Percentiles rank a stretch among this genome's conserved stretches.
Conservation (phyloP, 1,140 invertebrate genomes). For the Wiebesia pumilae region DNA sequence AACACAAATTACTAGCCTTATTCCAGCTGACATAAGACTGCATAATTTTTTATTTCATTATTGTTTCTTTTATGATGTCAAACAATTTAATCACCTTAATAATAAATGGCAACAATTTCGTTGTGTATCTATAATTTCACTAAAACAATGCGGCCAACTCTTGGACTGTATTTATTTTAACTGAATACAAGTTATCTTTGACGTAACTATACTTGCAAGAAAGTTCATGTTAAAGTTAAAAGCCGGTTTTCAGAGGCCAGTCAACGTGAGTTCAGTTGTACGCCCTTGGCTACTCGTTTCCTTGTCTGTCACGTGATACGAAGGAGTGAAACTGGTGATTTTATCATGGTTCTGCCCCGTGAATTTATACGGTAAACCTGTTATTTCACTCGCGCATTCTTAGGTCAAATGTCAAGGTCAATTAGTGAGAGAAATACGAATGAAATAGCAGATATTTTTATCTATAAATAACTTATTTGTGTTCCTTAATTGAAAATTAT, state of each 20-base stretch:
- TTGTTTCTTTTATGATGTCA: not conserved
- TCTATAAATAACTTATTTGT: no score
- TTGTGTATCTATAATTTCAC: not conserved
- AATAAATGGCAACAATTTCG: not conserved
- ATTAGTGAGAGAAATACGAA: not conserved
- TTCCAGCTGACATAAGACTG: not conserved
- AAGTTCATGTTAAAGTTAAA: not conserved
- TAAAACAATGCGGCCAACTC: not conserved
- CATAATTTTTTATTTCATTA: not conserved
- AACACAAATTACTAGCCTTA: no score
- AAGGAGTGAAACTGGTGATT: not conserved
- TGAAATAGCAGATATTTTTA: no score
- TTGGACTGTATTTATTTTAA: not conserved
- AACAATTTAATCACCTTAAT: not conserved
- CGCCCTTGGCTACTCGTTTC: not conserved
- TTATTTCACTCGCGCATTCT: not conserved
- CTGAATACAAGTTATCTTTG: not conserved
- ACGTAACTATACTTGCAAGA: not conserved
- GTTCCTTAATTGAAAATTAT: no score
- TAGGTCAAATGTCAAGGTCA: not conserved
- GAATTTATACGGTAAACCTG: not conserved
- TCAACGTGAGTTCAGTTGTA: not conserved
- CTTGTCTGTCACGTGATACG: not conserved
- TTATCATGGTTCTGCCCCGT: not conserved
- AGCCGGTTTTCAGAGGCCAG: not conserved